Percentiles rank a stretch among this genome's conserved stretches.
Conservation (phyloP, 1,140 invertebrate species). For the Phymorhynchus buccinoides region DNA sequence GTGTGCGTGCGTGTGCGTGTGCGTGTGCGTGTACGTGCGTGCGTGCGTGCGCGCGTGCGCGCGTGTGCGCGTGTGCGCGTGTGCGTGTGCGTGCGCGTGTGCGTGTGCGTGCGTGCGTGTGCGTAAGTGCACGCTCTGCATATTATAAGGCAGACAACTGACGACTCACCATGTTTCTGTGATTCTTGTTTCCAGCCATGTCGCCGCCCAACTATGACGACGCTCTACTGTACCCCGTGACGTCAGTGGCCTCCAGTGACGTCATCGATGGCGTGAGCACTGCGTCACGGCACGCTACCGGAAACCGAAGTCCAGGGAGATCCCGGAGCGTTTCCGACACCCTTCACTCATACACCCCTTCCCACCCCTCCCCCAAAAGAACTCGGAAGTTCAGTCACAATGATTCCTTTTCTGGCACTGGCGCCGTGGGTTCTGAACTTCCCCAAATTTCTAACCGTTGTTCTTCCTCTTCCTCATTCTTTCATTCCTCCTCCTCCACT, state of each 20-base stretch:
- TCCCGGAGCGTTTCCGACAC: neutral
- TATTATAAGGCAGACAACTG: neutral
- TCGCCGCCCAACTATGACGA: neutral
- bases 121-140: too few species aligned
- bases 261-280: neutral
- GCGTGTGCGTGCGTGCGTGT: too few species aligned
- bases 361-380: neutral
- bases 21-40: neutral
- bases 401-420: neutral
- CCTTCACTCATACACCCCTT: neutral
- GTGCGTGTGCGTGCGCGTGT: neutral
- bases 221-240: slow-evolving; percentile 7
- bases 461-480: too few species aligned
- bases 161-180: too few species aligned
- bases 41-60: neutral
- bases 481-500: neutral
- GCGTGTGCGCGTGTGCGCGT: slow-evolving; percentile 20
- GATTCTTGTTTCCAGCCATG: neutral
- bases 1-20: slow-evolving; percentile 18
- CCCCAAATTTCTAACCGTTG: neutral
- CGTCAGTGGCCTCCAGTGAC: neutral
- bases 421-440: too few species aligned
- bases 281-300: neutral
- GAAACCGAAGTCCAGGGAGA: neutral
- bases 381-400: too few species aligned